phyloP scores from a whole-genome alignment of 1,140 invertebrate genomes.

The Eulimnadia texana region DNA sequence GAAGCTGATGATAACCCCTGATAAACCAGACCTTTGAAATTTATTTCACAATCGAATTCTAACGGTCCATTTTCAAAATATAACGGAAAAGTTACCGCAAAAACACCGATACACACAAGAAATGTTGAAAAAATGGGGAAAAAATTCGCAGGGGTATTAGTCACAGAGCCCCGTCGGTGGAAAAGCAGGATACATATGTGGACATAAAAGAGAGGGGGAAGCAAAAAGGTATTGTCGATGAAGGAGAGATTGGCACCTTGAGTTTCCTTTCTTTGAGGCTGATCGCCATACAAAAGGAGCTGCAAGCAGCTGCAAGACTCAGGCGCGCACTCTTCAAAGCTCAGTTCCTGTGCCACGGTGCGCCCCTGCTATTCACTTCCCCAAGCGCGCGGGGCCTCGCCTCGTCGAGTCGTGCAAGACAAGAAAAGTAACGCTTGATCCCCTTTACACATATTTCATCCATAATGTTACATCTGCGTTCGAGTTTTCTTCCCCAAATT shows the following conservation, averaged over 20 bases:
- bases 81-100: background rate
- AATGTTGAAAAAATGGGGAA: too few relatives aligned
- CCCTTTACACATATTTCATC: background rate
- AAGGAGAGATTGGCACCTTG: background rate
- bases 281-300: background rate
- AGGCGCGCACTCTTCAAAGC: background rate
- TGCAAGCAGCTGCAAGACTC: background rate
- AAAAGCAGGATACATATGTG: background rate
- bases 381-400: background rate
- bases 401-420: background rate
- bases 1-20: too few relatives aligned
- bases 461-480: background rate
- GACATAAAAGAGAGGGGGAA: background rate
- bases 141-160: background rate
- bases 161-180: background rate
- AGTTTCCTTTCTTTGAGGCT: background rate
- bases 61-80: too few relatives aligned
- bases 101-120: background rate
- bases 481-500: background rate
- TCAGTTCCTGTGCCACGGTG: too few relatives aligned
- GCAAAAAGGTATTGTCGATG: background rate
- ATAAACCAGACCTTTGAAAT: too few relatives aligned
- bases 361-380: background rate
- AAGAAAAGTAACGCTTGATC: background rate
- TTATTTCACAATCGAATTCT: too few relatives aligned